Evolutionary conservation across 2,113 vertebrate genomes (phyloP).

Genomic region (Seriola dumerili): DNA sequence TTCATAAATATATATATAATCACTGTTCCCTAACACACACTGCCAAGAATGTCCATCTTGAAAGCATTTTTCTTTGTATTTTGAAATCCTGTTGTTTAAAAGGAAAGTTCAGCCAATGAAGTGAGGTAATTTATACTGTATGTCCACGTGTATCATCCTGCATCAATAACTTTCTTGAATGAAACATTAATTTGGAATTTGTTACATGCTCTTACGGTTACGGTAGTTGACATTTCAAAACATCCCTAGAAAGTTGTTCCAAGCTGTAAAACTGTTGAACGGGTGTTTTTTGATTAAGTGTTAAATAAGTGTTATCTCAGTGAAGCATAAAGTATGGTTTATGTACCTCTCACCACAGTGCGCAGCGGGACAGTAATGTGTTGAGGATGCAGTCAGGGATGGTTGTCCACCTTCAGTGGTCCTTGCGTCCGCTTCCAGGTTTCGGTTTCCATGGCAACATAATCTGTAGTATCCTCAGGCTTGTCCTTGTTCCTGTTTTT

Average conservation of each 20-base stretch:
- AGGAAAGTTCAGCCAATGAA: not conserved
- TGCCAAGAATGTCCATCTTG: not conserved
- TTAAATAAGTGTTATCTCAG: not conserved
- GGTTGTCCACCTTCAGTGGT: slow-evolving; percentile 74
- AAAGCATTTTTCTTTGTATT: not conserved
- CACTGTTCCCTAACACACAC: not conserved
- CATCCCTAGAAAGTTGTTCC: not conserved
- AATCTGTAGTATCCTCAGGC: slow-evolving; percentile 77
- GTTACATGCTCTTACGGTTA: not conserved
- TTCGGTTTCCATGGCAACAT: slow-evolving; percentile 85
- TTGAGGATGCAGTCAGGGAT: slow-evolving; percentile 70
- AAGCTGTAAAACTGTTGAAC: not conserved
- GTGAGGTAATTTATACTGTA: not conserved
- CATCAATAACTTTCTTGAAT: not conserved
- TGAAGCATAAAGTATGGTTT: slow-evolving; percentile 15
- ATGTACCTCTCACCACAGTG: slow-evolving; percentile 74
- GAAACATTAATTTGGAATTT: not conserved
- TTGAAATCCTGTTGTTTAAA: not conserved
- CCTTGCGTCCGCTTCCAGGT: slow-evolving; percentile 74
- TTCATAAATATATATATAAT: not conserved
- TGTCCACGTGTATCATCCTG: not conserved
- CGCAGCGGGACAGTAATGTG: slow-evolving; percentile 41
- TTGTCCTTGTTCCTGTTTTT: slow-evolving; percentile 48
- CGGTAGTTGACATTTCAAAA: not conserved
- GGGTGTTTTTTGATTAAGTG: not conserved